A percentile compares a stretch with the other conserved stretches of the same genome.
These are phyloP conservation scores for Apistogramma diplotaenia DNA, from an alignment of 2,113 vertebrate genomes.

Conservation along the genomic window DNA sequence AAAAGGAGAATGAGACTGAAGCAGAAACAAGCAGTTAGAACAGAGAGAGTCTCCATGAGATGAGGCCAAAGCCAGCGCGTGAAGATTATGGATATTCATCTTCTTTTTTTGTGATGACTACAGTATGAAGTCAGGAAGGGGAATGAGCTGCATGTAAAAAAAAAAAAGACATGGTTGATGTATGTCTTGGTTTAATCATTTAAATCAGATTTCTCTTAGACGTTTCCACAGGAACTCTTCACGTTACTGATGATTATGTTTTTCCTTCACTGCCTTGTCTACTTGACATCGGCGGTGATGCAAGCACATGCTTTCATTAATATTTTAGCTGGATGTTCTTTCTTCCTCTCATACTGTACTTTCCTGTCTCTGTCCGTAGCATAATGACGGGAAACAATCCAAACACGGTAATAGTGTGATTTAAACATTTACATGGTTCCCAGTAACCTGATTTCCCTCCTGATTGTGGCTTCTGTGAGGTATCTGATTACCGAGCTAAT, in stretches of 20 bases:
- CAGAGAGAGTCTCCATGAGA: background rate
- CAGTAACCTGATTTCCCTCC: constrained; percentile 30
- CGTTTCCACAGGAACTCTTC: background rate
- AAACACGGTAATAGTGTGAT: constrained; percentile 36
- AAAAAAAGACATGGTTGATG: background rate
- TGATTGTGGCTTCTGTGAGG: constrained; percentile 16
- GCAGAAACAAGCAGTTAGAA: constrained; percentile 27
- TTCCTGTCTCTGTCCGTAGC: background rate
- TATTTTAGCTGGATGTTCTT: background rate
- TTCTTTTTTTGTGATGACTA: background rate
- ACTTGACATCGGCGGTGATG: background rate
- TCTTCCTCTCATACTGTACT: background rate
- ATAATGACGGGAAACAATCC: constrained; percentile 20
- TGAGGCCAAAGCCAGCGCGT: constrained; percentile 1
- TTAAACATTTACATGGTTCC: constrained; percentile 24
- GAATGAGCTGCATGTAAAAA: background rate
- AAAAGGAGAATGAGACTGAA: constrained; percentile 41
- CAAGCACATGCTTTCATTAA: background rate
- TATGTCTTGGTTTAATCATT: background rate
- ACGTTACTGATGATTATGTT: background rate
- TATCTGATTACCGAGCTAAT: constrained; percentile 30
- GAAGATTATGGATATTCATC: background rate
- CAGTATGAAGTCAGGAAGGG: too few relatives aligned
- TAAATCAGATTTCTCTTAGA: background rate
- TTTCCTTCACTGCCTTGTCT: background rate